These are phyloP conservation scores for Polyommatus icarus DNA, from an alignment of 2,888 invertebrate species.

Conservation along the genomic window DNA sequence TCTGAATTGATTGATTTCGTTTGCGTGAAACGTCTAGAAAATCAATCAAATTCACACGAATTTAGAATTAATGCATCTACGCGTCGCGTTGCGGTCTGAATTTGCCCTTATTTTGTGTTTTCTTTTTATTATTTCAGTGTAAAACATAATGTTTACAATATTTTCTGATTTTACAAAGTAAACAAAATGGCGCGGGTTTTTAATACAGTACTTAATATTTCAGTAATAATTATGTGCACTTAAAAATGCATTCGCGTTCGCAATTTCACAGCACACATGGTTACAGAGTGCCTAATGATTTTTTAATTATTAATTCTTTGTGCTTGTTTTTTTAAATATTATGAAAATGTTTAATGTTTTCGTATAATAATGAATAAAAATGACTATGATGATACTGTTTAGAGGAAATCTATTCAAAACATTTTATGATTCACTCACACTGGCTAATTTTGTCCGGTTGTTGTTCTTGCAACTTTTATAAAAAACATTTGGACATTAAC, in stretches of 20 bases:
- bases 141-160: neutral
- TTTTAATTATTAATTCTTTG: constrained; percentile 21
- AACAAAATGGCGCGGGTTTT: neutral
- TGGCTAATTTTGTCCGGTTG: no score
- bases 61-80: no score
- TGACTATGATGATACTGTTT: no score
- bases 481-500: no score
- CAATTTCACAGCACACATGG: neutral
- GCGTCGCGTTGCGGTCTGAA: no score
- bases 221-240: constrained; percentile 14
- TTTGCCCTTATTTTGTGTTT: neutral
- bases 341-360: neutral
- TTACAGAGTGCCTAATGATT: neutral
- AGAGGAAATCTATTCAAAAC: no score
- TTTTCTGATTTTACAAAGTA: neutral
- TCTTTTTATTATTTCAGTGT: neutral
- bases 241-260: constrained; percentile 17
- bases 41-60: no score
- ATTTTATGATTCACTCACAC: no score
- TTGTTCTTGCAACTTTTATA: no score
- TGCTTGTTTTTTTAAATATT: neutral
- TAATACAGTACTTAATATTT: constrained; percentile 16
- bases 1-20: no score
- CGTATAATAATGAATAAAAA: no score
- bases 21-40: no score